These are phyloP conservation scores for Microctenopoma lineatum DNA, from an alignment of 2,797 vertebrate species.

Conservation along the genomic window DNA sequence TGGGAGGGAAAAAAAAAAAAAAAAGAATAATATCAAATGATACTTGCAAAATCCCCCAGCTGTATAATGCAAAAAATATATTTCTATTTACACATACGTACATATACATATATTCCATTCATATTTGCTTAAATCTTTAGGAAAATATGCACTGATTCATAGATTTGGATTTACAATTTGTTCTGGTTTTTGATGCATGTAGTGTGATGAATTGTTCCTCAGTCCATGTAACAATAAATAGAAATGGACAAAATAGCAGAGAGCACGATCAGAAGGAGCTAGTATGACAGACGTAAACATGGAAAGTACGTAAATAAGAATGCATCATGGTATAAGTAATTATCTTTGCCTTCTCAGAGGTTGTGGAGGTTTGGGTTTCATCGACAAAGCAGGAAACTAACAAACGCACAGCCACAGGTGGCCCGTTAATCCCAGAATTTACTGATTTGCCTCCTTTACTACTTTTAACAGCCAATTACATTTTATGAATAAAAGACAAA, in stretches of 20 bases:
- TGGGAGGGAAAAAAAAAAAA: conserved; percentile 63
- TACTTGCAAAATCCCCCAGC: conserved; percentile 81
- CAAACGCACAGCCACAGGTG: conserved; percentile 17
- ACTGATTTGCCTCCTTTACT: conserved; percentile 11
- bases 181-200: conserved; percentile 79
- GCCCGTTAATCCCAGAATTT: conserved; percentile 31
- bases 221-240: conserved; percentile 84
- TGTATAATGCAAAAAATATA: conserved; percentile 88
- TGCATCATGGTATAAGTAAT: conserved; percentile 76
- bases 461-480: conserved; percentile 28
- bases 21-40: conserved; percentile 78
- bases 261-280: conserved; percentile 60
- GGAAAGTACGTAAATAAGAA: conserved; percentile 76
- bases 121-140: conserved; percentile 85
- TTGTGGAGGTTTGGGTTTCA: conserved; percentile 55
- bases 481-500: conserved; percentile 22
- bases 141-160: conserved; percentile 85
- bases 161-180: conserved; percentile 85
- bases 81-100: conserved; percentile 86
- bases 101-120: conserved; percentile 85
- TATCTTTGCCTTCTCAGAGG: conserved; percentile 76
- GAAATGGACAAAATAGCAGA: conserved; percentile 73
- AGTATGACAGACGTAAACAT: conserved; percentile 77
- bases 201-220: conserved; percentile 80
- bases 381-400: conserved; percentile 72